Percentiles rank a stretch among this genome's conserved stretches.
Evolutionary conservation across 2,797 vertebrate species (phyloP).

Genomic region (Pelobates cultripes): DNA sequence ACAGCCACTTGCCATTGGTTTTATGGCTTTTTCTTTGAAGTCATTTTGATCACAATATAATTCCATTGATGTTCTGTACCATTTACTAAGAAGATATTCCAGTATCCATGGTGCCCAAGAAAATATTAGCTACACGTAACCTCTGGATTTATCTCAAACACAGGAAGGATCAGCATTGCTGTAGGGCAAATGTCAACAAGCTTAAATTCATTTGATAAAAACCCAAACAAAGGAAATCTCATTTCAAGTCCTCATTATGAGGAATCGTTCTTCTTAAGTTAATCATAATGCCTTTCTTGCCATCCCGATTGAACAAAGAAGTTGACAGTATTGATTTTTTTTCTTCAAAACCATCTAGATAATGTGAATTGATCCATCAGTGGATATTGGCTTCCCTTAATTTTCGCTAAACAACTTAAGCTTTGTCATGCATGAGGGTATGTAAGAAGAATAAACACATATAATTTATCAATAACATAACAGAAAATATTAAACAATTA

Average conservation of each 20-base stretch:
- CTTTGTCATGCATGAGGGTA: no score
- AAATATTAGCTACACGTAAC: not conserved
- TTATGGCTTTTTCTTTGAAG: no score
- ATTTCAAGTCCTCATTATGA: constrained; percentile 21
- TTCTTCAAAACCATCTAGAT: not conserved
- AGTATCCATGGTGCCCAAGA: constrained; percentile 3
- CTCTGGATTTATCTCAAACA: not conserved
- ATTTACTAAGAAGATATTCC: not conserved
- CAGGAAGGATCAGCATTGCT: not conserved
- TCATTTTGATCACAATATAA: no score
- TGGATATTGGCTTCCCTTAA: not conserved
- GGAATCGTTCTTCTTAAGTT: constrained; percentile 26
- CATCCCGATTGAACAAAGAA: constrained; percentile 10
- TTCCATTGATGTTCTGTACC: not conserved
- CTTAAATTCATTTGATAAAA: constrained; percentile 22
- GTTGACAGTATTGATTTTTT: constrained; percentile 34
- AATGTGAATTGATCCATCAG: constrained; percentile 12
- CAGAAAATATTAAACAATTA: no score
- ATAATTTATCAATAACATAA: no score
- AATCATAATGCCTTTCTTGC: constrained; percentile 30
- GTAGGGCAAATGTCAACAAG: not conserved
- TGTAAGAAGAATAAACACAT: no score
- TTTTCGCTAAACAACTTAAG: not conserved
- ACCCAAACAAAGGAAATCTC: constrained; percentile 26
- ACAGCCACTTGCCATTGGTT: no score